These are phyloP conservation scores for Rhagonycha fulva DNA, from an alignment of 2,888 invertebrate species.

Conservation along the genomic window DNA sequence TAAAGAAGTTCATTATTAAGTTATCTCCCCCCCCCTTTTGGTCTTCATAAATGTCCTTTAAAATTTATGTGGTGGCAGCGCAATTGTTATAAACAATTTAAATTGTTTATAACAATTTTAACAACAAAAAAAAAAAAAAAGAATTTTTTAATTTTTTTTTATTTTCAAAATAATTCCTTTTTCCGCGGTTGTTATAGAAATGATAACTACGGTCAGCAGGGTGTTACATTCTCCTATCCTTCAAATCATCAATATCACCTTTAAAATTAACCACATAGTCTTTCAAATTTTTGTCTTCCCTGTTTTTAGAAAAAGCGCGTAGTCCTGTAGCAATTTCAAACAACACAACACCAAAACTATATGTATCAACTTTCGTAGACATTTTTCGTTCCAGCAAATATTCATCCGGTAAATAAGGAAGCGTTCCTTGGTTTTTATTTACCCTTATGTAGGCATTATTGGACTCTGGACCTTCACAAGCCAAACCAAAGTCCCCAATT, in stretches of 20 bases:
- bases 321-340: constrained; percentile 82
- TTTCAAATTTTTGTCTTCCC: constrained; percentile 61
- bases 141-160: no score
- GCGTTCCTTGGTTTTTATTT: constrained; percentile 85
- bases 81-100: no score
- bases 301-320: constrained; percentile 66
- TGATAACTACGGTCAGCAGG: no score
- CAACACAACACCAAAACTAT: constrained; percentile 89
- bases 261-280: constrained; percentile 61
- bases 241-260: constrained; percentile 53
- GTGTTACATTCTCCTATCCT: constrained; percentile 57
- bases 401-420: constrained; percentile 92
- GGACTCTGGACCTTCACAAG: constrained; percentile 73
- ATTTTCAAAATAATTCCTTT: no score
- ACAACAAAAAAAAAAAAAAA: no score
- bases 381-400: constrained; percentile 75
- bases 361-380: constrained; percentile 93
- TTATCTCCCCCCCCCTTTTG: no score
- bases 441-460: constrained; percentile 70
- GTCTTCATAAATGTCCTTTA: no score
- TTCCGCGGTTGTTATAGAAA: no score
- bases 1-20: no score
- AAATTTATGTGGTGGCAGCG: no score
- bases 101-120: no score
- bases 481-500: constrained; percentile 95